Conservation (phyloP, 2,113 vertebrate species). For the Oxyruncus cristatus region DNA sequence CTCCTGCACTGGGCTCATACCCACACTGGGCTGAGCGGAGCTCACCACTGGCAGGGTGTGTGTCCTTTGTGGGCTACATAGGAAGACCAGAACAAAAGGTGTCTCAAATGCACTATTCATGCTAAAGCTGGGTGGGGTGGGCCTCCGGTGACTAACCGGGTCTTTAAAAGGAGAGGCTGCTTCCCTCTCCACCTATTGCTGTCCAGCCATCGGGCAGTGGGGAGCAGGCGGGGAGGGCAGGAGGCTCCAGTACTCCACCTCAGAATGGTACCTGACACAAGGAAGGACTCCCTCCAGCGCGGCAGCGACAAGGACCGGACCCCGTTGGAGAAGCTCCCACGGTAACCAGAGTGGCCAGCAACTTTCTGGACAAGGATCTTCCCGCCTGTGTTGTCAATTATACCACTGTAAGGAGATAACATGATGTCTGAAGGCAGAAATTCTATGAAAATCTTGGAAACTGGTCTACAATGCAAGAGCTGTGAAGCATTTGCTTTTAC, state of each 20-base stretch:
- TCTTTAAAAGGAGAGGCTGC: background rate
- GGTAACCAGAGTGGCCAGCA: conserved; percentile 87
- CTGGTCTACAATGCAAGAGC: background rate
- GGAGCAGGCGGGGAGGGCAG: background rate
- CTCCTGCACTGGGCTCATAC: background rate
- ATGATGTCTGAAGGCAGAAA: background rate
- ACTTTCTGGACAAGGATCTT: conserved; percentile 94
- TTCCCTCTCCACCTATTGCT: accelerated
- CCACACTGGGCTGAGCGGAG: accelerated
- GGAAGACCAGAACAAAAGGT: background rate
- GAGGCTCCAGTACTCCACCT: accelerated
- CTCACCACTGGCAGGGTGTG: accelerated
- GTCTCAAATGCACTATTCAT: too few relatives aligned
- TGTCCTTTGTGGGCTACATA: accelerated
- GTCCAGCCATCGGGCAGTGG: accelerated
- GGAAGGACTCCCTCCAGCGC: conserved; percentile 94
- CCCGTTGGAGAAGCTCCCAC: conserved; percentile 85
- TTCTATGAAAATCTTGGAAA: background rate
- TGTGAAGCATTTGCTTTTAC: background rate
- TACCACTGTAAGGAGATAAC: conserved; percentile 76
- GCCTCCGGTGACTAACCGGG: background rate
- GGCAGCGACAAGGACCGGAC: conserved; percentile 89
- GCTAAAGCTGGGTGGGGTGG: background rate
- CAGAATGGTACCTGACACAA: conserved; percentile 80
- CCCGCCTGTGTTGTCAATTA: conserved; percentile 88